Evolutionary conservation across 2,797 vertebrate genomes (phyloP).

Genomic region (Centroberyx gerrardi): DNA sequence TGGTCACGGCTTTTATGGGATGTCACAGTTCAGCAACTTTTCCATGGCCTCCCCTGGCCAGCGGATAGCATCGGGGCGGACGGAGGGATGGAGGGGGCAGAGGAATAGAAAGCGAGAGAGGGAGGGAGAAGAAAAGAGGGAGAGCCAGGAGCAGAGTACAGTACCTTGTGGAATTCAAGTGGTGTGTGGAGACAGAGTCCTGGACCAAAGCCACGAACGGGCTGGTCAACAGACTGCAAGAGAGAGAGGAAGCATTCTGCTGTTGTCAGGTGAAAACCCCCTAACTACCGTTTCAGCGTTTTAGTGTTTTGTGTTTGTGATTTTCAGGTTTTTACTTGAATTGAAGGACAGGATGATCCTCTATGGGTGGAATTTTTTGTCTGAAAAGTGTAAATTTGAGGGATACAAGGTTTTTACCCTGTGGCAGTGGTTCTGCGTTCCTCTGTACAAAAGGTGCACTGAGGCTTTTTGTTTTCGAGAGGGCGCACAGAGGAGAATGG

Average conservation of each 20-base stretch:
- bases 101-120: constrained; percentile 11
- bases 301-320: not conserved
- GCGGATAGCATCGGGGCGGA: constrained; percentile 39
- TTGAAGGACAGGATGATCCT: not conserved
- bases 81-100: constrained; percentile 6
- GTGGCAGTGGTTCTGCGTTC: constrained; percentile 15
- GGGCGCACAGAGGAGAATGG: constrained; percentile 26
- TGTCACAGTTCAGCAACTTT: constrained; percentile 31
- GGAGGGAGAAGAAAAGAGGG: constrained; percentile 13
- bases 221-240: constrained; percentile 76
- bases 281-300: constrained; percentile 19
- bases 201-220: constrained; percentile 71
- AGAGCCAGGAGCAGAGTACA: constrained; percentile 48
- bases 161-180: constrained; percentile 79
- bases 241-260: constrained; percentile 65
- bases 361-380: constrained; percentile 3
- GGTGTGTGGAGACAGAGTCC: constrained; percentile 75
- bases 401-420: not conserved
- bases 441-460: constrained; percentile 47
- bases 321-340: constrained; percentile 1
- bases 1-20: constrained; percentile 20
- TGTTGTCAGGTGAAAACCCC: constrained; percentile 21
- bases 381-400: constrained; percentile 4
- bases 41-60: constrained; percentile 13
- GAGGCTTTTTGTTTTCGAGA: constrained; percentile 38